phyloP scores from a whole-genome alignment of 2,113 vertebrate genomes.

The Acanthisitta chloris region DNA sequence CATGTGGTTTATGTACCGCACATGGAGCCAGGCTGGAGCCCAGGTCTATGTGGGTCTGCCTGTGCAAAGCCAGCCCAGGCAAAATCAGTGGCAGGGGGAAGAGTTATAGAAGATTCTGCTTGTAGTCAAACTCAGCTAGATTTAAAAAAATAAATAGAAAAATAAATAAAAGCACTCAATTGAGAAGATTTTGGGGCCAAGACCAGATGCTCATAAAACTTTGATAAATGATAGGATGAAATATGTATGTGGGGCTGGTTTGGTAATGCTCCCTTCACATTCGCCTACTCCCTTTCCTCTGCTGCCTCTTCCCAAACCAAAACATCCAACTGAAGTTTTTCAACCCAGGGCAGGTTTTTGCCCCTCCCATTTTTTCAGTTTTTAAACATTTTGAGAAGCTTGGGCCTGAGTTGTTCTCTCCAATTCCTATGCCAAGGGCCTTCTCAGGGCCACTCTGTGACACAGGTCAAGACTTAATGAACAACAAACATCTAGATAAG shows the following conservation, averaged over 20 bases:
- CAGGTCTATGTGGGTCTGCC: rapidly evolving
- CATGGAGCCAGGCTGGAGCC: neutral
- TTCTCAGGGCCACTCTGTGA: neutral
- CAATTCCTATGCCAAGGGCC: neutral
- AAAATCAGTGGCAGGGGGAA: neutral
- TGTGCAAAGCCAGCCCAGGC: neutral
- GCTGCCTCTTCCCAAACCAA: conserved; percentile 16
- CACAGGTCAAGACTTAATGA: neutral
- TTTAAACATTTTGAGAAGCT: neutral
- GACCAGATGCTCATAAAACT: conserved; percentile 61
- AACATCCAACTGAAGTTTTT: neutral
- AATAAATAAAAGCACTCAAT: neutral
- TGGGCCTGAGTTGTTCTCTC: neutral
- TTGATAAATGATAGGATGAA: conserved; percentile 11
- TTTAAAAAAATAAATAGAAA: neutral
- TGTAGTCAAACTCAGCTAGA: neutral
- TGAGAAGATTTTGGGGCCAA: conserved; percentile 49
- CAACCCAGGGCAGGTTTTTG: neutral
- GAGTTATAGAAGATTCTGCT: neutral
- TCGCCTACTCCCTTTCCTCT: conserved; percentile 38
- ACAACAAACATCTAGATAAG: neutral
- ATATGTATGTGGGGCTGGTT: conserved; percentile 14
- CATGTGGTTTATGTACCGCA: neutral
- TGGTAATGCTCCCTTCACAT: conserved; percentile 18
- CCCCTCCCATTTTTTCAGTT: neutral